phyloP scores from a whole-genome alignment of 2,888 invertebrate species.

The Hyposoter didymator region DNA sequence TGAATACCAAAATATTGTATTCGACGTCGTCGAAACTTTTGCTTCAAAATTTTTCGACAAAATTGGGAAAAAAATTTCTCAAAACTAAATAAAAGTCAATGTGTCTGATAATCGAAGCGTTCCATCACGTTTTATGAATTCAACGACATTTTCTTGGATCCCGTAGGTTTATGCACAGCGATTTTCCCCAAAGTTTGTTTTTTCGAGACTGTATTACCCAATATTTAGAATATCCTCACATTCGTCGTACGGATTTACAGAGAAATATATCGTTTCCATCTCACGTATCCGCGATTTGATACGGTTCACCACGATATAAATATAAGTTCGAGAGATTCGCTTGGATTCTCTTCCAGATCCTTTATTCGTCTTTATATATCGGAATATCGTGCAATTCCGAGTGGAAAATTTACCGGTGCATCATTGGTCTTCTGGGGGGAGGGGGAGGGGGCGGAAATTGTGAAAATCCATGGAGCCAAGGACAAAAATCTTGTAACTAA shows the following conservation, averaged over 20 bases:
- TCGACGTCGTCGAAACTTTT: no score
- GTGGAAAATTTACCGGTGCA: conserved; percentile 29
- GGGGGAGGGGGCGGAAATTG: no score
- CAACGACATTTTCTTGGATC: neutral
- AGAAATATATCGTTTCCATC: conserved; percentile 78
- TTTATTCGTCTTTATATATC: conserved; percentile 44
- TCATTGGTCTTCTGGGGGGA: neutral
- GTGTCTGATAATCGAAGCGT: no score
- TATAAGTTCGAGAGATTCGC: conserved; percentile 69
- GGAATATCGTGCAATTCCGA: conserved; percentile 19
- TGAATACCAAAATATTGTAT: no score
- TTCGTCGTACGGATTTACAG: conserved; percentile 25
- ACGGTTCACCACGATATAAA: conserved; percentile 82
- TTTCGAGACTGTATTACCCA: conserved; percentile 74
- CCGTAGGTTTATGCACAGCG: neutral
- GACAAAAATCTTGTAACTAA: no score
- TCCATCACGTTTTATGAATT: neutral
- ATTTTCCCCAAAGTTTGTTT: conserved; percentile 42
- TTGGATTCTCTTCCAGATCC: neutral
- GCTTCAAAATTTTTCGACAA: no score
- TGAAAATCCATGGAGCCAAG: no score
- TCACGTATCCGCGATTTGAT: conserved; percentile 82
- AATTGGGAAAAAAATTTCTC: no score
- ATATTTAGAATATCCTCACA: conserved; percentile 50
- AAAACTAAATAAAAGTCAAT: no score